Conservation (phyloP, 1,140 invertebrate species). For the Macrobrachium rosenbergii region DNA sequence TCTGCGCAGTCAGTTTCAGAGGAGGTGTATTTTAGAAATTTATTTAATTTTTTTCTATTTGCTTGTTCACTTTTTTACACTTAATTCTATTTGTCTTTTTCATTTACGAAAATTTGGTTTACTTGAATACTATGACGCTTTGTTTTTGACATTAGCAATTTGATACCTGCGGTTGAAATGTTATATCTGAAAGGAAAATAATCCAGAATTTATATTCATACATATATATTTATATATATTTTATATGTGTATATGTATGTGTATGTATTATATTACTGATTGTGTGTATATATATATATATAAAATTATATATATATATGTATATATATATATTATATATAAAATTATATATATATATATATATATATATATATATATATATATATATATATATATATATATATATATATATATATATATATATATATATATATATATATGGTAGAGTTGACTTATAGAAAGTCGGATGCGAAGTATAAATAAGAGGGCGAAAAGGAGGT, state of each 20-base stretch:
- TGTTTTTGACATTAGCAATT: too few species aligned
- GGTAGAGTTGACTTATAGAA: too few species aligned
- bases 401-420: slow-evolving; percentile 22
- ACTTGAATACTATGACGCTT: neutral
- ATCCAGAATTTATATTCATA: neutral
- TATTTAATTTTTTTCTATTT: neutral
- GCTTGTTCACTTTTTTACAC: neutral
- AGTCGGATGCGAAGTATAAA: too few species aligned
- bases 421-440: neutral
- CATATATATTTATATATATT: slow-evolving; percentile 8
- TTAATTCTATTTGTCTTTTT: neutral
- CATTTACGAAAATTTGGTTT: slow-evolving; percentile 10
- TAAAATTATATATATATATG: neutral
- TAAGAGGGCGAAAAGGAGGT: too few species aligned
- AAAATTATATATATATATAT: neutral
- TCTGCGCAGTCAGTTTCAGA: neutral
- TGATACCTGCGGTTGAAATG: neutral
- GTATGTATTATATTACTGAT: slow-evolving; percentile 7
- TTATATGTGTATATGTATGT: slow-evolving; percentile 17
- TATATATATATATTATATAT: neutral
- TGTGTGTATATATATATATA: slow-evolving; percentile 1
- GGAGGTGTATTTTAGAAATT: neutral
- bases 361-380: neutral
- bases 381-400: neutral
- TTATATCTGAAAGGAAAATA: too few species aligned